phyloP scores from a whole-genome alignment of 2,113 vertebrate genomes.

The Menidia beryllina region DNA sequence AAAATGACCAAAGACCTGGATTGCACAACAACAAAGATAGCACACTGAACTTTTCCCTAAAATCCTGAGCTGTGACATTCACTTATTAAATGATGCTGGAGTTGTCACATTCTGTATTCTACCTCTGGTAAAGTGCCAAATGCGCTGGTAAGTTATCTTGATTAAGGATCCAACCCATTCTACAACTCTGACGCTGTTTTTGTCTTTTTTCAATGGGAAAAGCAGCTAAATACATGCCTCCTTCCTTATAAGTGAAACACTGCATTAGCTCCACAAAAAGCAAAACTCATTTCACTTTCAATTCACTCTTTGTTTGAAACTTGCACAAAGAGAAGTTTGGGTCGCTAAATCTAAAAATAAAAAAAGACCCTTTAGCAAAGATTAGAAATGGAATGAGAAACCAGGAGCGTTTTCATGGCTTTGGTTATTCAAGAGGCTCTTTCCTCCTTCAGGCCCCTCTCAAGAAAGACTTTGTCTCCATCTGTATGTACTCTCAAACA shows the following conservation, averaged over 20 bases:
- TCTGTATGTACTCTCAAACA: neutral
- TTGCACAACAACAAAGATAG: conserved; percentile 30
- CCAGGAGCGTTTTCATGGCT: conserved; percentile 22
- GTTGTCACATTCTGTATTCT: no score
- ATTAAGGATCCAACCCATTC: neutral
- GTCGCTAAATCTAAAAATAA: conserved; percentile 4
- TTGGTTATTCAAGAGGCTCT: conserved; percentile 40
- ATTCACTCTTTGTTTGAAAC: conserved; percentile 25
- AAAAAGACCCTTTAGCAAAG: conserved; percentile 12
- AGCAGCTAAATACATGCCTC: neutral
- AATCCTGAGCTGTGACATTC: neutral
- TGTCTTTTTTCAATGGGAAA: neutral
- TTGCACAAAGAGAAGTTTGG: neutral
- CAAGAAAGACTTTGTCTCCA: conserved; percentile 5
- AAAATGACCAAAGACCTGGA: conserved; percentile 34
- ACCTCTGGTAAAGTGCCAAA: neutral
- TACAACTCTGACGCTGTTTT: neutral
- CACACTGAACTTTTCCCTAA: conserved; percentile 28
- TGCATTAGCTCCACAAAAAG: neutral
- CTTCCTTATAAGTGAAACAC: neutral
- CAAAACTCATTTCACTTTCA: conserved; percentile 15
- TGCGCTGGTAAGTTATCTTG: neutral
- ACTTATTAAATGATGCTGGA: neutral
- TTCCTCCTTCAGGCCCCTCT: conserved; percentile 6
- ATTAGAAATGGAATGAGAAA: conserved; percentile 37